Base-by-base conservation (phyloP, 2,888 invertebrate genomes). In the Pammene fasciana region DNA sequence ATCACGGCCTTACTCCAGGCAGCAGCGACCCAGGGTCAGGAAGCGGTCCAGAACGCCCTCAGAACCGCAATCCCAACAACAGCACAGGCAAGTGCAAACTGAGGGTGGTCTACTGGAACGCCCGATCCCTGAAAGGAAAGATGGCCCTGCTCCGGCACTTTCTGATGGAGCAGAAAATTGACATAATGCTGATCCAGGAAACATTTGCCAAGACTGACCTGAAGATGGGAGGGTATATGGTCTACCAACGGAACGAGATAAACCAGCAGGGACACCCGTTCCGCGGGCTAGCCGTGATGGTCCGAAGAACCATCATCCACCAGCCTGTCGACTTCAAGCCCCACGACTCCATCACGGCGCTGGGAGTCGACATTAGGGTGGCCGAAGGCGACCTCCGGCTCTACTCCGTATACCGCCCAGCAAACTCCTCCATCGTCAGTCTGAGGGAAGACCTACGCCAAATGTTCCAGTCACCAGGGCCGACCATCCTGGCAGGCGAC, bases 31-130 rank as follows among this genome's bases (percentile, higher is more conserved):
- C 18, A 43, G 13, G n/a, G n/a, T n/a, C n/a, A n/a, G n/a, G n/a
- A n/a, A n/a, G n/a, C n/a, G n/a, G n/a, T n/a, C n/a, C n/a, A n/a
- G n/a, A n/a, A n/a, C n/a, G 38, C 41, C n/a, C n/a, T n/a, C n/a
- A n/a, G n/a, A n/a, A n/a, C n/a, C n/a, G n/a, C n/a, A n/a, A n/a
- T 6, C 38, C 38, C 0, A 6, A 36, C 36, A 36, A 36, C 57
- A 10, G 56, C 41, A 0, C 0, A 0, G 43, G 18, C 41, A 57
- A 45, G 2, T 11, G 11, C 0, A 43, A 18, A 0, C 41, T 54
- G 11, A 46, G 60, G 1, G 38, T 60, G 0, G 46, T 55, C 0
- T 16, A 34, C 41, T 70, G 70, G 70, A 66, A 66, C 16, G 60
- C 70, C 9, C 55, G 55, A 4, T 50, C 61, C 8, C 38, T 70